Percentiles rank a stretch among this genome's conserved stretches.
Conservation (phyloP, 2,797 vertebrate genomes). For the Halcyon chelicuti region DNA sequence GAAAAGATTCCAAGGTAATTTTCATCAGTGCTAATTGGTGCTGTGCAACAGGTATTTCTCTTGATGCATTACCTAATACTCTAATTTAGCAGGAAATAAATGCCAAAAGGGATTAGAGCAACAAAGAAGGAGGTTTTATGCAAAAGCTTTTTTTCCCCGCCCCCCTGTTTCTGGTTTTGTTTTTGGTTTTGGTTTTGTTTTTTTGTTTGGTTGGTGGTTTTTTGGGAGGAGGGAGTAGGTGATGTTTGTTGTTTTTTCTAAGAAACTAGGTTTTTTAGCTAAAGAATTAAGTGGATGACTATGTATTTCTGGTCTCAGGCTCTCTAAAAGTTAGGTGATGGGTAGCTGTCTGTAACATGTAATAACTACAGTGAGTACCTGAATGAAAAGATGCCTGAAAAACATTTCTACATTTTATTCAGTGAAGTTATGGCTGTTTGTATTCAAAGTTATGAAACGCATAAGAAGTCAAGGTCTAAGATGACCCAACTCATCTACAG, state of each 20-base stretch:
- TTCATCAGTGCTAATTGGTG: slow-evolving; percentile 9
- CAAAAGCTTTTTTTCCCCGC: background rate
- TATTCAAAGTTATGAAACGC: background rate
- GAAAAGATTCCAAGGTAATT: slow-evolving; percentile 13
- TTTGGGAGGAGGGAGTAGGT: no score
- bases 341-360: background rate
- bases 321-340: background rate
- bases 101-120: background rate
- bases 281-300: background rate
- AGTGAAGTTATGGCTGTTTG: background rate
- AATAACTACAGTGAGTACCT: background rate
- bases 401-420: background rate
- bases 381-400: background rate
- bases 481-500: background rate
- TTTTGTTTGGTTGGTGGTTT: no score
- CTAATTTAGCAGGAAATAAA: slow-evolving; percentile 37
- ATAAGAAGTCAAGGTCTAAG: background rate
- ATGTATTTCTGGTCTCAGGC: background rate
- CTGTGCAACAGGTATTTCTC: slow-evolving; percentile 26
- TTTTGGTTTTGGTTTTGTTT: no score
- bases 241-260: background rate
- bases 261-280: background rate
- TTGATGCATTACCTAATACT: slow-evolving; percentile 13
- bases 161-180: accelerated
- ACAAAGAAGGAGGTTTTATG: background rate